These are phyloP conservation scores for Cantharis rustica DNA, from an alignment of 2,888 invertebrate genomes.

Conservation along the genomic window DNA sequence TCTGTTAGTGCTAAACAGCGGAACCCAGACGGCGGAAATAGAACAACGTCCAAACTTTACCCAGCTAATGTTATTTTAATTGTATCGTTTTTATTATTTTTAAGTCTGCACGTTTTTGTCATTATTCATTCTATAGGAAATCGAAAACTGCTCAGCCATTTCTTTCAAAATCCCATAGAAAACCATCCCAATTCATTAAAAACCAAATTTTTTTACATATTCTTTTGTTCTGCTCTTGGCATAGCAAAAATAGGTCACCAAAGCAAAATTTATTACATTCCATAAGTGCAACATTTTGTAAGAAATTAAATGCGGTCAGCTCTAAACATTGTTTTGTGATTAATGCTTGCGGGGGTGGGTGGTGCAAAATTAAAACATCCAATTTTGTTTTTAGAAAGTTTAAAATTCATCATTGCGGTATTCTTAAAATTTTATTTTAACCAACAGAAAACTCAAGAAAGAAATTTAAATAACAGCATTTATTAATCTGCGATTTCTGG, in stretches of 20 bases:
- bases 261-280: background rate
- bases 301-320: background rate
- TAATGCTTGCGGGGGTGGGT: background rate
- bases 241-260: background rate
- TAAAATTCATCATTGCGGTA: background rate
- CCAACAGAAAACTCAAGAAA: background rate
- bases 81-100: conserved; percentile 10
- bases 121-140: background rate
- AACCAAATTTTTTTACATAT: background rate
- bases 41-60: conserved; percentile 19
- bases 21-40: conserved; percentile 34
- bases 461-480: background rate
- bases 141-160: background rate
- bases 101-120: background rate
- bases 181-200: background rate
- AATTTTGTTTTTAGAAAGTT: background rate
- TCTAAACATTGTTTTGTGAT: background rate
- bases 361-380: background rate
- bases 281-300: background rate
- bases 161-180: background rate
- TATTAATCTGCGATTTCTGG: background rate
- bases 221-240: background rate
- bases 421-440: no score
- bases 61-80: conserved; percentile 28
- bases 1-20: conserved; percentile 22